Conservation (phyloP, 2,888 invertebrate species). For the Diaphora mendica region DNA sequence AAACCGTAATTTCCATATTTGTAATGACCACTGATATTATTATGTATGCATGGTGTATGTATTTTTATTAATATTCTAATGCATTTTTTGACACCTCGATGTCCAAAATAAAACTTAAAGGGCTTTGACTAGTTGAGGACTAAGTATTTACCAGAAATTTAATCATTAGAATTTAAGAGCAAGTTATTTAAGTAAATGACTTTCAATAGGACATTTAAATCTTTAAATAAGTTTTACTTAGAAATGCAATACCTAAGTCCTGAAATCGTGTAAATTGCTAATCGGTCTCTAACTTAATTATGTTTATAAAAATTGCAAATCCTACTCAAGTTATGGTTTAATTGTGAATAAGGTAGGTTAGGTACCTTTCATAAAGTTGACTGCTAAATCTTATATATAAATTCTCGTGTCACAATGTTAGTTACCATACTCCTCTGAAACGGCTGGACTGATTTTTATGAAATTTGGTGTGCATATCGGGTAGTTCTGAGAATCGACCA, state of each 20-base stretch:
- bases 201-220: background rate
- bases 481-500: too few relatives aligned
- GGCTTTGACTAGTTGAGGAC: background rate
- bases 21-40: slow-evolving; percentile 23
- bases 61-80: background rate
- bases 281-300: background rate
- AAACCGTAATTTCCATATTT: slow-evolving; percentile 31
- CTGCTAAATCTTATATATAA: too few relatives aligned
- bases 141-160: background rate
- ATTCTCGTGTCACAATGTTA: too few relatives aligned
- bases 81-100: background rate
- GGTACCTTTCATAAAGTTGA: background rate
- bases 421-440: too few relatives aligned
- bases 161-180: background rate
- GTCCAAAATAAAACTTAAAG: background rate
- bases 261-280: background rate
- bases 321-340: too few relatives aligned
- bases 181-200: background rate
- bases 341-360: too few relatives aligned
- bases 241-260: background rate
- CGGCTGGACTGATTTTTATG: too few relatives aligned
- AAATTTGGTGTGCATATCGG: too few relatives aligned
- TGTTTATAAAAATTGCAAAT: too few relatives aligned
- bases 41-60: background rate
- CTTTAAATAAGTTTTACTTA: background rate